Base-by-base conservation (phyloP, 2,888 invertebrate species). In the Ditula angustiorana region DNA sequence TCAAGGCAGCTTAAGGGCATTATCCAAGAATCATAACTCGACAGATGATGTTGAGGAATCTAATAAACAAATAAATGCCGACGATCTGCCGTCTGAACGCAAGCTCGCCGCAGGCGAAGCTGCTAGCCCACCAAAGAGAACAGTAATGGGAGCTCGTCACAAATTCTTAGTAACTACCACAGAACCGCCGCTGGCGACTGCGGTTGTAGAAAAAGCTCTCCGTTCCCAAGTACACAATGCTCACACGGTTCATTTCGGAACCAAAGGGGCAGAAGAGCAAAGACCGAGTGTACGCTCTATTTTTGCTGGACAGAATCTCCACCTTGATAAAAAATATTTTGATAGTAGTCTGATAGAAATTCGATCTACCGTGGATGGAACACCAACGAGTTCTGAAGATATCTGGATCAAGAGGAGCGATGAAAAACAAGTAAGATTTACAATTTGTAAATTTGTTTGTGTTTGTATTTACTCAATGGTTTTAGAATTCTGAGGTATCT, bases 341-440 rank as follows among this genome's bases (percentile, higher is more conserved):
- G 97, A 97, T 87, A 95, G 95, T 73, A 96, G 96, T 69, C 91
- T 97, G 71, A 95, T 97, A 74, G 96, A 96, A 87, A 96, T 97
- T 87, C 96, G 96, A 81, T 95, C 95, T 72, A 94, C 94, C 61
- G 95, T 95, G n/a, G 95, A 95, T 68, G 95, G 94, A 72, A 89
- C 94, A 44, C 94, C 95, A 0, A 83, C 95, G 47, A 95, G 95
- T 74, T 83, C 83, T 0, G 96, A 96, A 77, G 96, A 96, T 73
- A 94, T 96, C 73, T 96, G 96, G 96, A 93, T 96, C 28, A 95
- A 94, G 75, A 89, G 96, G 76, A 83, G 88, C 13, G 94, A 94
- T 58, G 83, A 93, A 73, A 93, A 93, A 84, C 83, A 93, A 85
- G 95, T 95, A 84, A 93, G 94, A n/a, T 5, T 30, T 19, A 30